phyloP scores from a whole-genome alignment of 2,797 vertebrate genomes.

The Enteromius radiatus region DNA sequence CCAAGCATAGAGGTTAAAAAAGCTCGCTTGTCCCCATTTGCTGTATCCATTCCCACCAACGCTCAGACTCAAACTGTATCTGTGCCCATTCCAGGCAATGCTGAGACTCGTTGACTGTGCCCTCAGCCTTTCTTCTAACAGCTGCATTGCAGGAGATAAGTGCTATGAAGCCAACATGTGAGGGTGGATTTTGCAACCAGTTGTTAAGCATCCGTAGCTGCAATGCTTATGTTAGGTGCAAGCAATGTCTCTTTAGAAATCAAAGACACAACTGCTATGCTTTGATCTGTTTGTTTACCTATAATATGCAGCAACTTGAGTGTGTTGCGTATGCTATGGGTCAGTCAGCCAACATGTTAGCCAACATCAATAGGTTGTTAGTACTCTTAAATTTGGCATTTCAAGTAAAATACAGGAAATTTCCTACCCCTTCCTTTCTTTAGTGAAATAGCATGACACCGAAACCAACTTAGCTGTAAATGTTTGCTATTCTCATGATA shows the following conservation, averaged over 20 bases:
- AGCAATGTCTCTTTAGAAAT: constrained; percentile 8
- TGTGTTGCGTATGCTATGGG: background rate
- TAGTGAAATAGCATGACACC: background rate
- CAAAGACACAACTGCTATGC: background rate
- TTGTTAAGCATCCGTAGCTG: constrained; percentile 34
- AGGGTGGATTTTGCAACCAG: constrained; percentile 39
- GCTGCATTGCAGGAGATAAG: constrained; percentile 41
- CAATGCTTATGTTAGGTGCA: background rate
- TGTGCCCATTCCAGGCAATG: constrained; percentile 22
- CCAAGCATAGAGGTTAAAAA: constrained; percentile 16
- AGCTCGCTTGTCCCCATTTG: constrained; percentile 23
- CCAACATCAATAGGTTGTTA: background rate
- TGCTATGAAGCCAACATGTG: constrained; percentile 18
- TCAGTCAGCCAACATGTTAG: background rate
- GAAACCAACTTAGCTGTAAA: constrained; percentile 11
- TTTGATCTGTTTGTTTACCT: constrained; percentile 14
- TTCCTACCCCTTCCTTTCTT: background rate
- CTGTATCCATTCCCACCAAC: constrained; percentile 45
- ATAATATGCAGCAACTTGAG: background rate
- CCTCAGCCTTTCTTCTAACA: constrained; percentile 31
- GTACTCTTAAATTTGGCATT: background rate
- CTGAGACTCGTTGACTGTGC: constrained; percentile 10
- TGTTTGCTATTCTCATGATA: background rate
- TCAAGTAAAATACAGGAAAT: background rate
- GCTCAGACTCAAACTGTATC: constrained; percentile 19